phyloP scores from a whole-genome alignment of 2,888 invertebrate species.

The Acanthococcus lagerstroemiae region DNA sequence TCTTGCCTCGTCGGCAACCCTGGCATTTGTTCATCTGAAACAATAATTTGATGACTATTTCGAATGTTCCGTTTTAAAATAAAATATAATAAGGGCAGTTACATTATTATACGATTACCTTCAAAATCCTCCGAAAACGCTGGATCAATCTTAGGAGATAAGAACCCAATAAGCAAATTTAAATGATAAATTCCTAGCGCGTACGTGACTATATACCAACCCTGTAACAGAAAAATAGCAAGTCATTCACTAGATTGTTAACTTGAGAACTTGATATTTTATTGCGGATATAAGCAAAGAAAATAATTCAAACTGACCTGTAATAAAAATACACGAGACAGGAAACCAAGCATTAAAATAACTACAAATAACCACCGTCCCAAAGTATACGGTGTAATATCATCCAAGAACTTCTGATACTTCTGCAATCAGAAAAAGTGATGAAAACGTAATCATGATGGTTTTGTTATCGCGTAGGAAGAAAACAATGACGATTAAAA shows the following conservation, averaged over 20 bases:
- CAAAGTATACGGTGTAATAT: constrained; percentile 71
- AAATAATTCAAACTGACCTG: constrained; percentile 51
- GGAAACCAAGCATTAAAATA: constrained; percentile 59
- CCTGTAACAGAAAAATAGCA: constrained; percentile 53
- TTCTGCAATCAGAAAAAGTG: constrained; percentile 45
- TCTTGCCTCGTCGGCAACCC: constrained; percentile 84
- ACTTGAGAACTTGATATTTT: no score
- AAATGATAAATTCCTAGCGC: constrained; percentile 98
- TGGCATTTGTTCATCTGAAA: constrained; percentile 77
- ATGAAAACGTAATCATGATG: background rate
- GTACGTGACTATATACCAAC: constrained; percentile 99
- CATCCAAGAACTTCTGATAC: constrained; percentile 75
- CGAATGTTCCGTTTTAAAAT: background rate
- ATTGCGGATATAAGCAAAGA: no score
- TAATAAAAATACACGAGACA: constrained; percentile 68
- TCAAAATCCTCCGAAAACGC: constrained; percentile 37
- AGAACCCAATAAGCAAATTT: constrained; percentile 98
- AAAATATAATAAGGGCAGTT: constrained; percentile 34
- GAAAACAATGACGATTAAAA: background rate
- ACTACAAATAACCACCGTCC: constrained; percentile 70
- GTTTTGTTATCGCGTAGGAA: background rate
- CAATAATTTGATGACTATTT: constrained; percentile 38
- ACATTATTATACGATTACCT: constrained; percentile 35
- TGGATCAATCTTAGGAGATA: constrained; percentile 97
- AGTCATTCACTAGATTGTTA: no score